phyloP scores from a whole-genome alignment of 2,888 invertebrate species.

The Atethmia centrago region DNA sequence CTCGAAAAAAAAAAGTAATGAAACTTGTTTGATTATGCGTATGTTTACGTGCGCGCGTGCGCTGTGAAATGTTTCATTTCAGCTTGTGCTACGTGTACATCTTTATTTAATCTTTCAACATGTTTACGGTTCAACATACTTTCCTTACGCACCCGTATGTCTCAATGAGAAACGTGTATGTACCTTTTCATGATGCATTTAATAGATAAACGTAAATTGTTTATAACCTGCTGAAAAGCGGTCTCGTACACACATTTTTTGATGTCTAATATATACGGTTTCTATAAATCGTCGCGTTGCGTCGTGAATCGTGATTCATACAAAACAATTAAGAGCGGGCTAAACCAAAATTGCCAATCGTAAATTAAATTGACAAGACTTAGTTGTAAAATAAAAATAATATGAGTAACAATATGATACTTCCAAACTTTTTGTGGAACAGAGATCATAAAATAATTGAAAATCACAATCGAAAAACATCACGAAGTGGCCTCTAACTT shows the following conservation, averaged over 20 bases:
- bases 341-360: neutral
- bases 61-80: constrained; percentile 63
- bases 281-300: constrained; percentile 40
- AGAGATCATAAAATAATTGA: too few species aligned
- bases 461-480: too few species aligned
- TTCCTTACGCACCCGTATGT: constrained; percentile 63
- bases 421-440: neutral
- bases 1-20: constrained; percentile 6
- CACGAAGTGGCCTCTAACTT: too few species aligned
- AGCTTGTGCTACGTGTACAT: constrained; percentile 67
- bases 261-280: constrained; percentile 51
- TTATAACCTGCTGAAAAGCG: constrained; percentile 48
- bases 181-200: constrained; percentile 18
- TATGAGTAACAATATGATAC: neutral
- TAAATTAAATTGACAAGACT: neutral
- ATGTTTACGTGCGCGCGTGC: constrained; percentile 72
- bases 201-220: constrained; percentile 34
- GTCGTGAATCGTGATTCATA: neutral
- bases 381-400: neutral
- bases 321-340: neutral
- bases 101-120: constrained; percentile 86
- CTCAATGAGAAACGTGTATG: constrained; percentile 56
- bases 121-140: constrained; percentile 86
- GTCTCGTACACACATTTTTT: constrained; percentile 51
- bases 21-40: constrained; percentile 54